phyloP scores from a whole-genome alignment of 2,888 invertebrate species.

The Axea sp. region DNA sequence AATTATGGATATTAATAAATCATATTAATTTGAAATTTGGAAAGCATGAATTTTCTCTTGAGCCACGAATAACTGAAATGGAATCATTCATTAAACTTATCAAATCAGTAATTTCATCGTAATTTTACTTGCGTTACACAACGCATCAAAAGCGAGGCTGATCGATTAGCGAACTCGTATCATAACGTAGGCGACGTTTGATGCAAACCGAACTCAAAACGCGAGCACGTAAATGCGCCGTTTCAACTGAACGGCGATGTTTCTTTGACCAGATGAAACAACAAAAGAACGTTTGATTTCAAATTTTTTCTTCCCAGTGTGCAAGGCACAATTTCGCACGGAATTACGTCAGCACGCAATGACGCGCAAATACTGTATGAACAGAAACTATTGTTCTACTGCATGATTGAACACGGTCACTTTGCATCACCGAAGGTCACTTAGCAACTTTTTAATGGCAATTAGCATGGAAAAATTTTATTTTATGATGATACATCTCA shows the following conservation, averaged over 20 bases:
- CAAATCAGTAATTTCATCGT: conserved; percentile 10
- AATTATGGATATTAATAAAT: too few species aligned
- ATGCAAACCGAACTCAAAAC: conserved; percentile 26
- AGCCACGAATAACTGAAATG: conserved; percentile 2
- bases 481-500: too few species aligned
- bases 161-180: conserved; percentile 43
- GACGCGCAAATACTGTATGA: conserved; percentile 52
- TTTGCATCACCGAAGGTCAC: conserved; percentile 62
- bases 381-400: conserved; percentile 60
- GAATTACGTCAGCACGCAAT: conserved; percentile 53
- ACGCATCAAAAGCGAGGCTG: conserved; percentile 25
- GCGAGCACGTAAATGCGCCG: conserved; percentile 25
- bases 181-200: conserved; percentile 22
- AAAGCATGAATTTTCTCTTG: too few species aligned
- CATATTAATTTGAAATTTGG: too few species aligned
- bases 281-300: conserved; percentile 51
- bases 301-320: conserved; percentile 27
- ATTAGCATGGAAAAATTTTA: not conserved
- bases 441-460: conserved; percentile 57
- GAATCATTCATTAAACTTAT: conserved; percentile 18
- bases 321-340: conserved; percentile 51
- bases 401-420: conserved; percentile 59
- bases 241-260: conserved; percentile 28
- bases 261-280: conserved; percentile 34
- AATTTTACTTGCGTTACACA: conserved; percentile 26